Base-by-base conservation (phyloP, 37 sponge, comb jelly and placozoan species). In the Haliclona indistincta region DNA sequence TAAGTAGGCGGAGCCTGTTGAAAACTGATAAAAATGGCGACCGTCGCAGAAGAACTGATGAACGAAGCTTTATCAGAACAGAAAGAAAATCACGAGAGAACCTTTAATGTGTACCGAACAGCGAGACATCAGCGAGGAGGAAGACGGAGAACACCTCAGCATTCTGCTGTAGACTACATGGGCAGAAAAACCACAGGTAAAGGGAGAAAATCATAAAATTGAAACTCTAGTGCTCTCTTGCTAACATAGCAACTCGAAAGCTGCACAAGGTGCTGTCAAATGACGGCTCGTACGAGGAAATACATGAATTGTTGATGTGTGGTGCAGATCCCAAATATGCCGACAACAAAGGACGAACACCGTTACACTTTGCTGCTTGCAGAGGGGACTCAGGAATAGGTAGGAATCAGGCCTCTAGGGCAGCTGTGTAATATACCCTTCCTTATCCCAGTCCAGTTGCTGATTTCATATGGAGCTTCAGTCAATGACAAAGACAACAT, bases 311-410 rank as follows among this genome's bases (percentile, higher is more conserved):
- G 41, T 19, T 89, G 54, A 68, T 45, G 42, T 62, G 43, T 55
- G 89, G 89, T 22, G 84, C 80, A 15, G 64, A 89, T 79, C 75
- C 39, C 0, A 67, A 23, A 66, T 10, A 13, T 17, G 80, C 89
- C 1, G 89, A 89, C 41, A 35, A 4, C 63, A 85, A 91, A 43
- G 92, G 92, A 68, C 64, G 92, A n/a, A 91, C 92, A 1, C 63
- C 92, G 2, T 66, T 91, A 3, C 92, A 91, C 62, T 86, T 91
- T 78, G 92, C 92, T 38, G 83, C 84, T 2, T 66, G 67, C 44
- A 49, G 75, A 41, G 84, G 88, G 25, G 70, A 91, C 33, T 8
- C 22, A 28, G 67, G 67, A n/a, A 20, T 58, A 58, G 60, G 60
- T 58, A 58, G 6, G 60, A 8, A 8, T 47, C 13, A 17, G 49